Conservation (phyloP, 1,140 invertebrate species). For the Zaprionus nigranus region DNA sequence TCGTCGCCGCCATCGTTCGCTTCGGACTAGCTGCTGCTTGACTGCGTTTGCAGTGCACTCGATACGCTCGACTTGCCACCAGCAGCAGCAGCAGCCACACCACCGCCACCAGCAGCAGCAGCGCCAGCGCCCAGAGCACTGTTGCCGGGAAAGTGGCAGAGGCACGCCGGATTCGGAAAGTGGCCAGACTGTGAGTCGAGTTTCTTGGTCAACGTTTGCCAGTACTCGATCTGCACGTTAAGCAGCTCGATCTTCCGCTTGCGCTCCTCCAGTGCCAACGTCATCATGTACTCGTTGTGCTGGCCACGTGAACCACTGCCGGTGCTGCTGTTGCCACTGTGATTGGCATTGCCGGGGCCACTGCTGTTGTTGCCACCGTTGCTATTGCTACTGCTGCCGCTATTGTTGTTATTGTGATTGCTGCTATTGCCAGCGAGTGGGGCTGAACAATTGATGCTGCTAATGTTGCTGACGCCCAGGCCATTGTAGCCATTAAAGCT, state of each 20-base stretch:
- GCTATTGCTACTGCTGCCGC: constrained; percentile 20
- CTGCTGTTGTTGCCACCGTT: background rate
- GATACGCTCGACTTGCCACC: constrained; percentile 18
- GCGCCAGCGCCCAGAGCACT: background rate
- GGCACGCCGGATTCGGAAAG: constrained; percentile 69
- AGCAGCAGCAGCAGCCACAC: constrained; percentile 16
- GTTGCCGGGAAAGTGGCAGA: constrained; percentile 73
- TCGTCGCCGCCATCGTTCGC: constrained; percentile 37
- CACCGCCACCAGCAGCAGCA: background rate
- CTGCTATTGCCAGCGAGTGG: constrained; percentile 7
- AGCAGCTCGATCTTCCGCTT: constrained; percentile 76
- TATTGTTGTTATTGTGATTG: constrained; percentile 14
- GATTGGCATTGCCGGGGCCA: constrained; percentile 5
- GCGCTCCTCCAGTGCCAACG: constrained; percentile 75
- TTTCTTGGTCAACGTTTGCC: constrained; percentile 80
- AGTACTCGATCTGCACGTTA: constrained; percentile 81
- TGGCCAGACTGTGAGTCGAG: constrained; percentile 68
- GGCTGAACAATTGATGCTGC: constrained; percentile 31
- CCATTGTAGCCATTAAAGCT: constrained; percentile 72
- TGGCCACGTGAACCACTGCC: constrained; percentile 31
- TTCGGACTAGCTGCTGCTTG: constrained; percentile 78
- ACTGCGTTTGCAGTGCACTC: constrained; percentile 66
- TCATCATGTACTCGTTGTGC: constrained; percentile 73
- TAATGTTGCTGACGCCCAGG: constrained; percentile 47
- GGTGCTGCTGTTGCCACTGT: constrained; percentile 16